Percentiles rank a stretch among this genome's conserved stretches.
phyloP scores from a whole-genome alignment of 2,888 invertebrate genomes.

The Temnothorax ravouxi region DNA sequence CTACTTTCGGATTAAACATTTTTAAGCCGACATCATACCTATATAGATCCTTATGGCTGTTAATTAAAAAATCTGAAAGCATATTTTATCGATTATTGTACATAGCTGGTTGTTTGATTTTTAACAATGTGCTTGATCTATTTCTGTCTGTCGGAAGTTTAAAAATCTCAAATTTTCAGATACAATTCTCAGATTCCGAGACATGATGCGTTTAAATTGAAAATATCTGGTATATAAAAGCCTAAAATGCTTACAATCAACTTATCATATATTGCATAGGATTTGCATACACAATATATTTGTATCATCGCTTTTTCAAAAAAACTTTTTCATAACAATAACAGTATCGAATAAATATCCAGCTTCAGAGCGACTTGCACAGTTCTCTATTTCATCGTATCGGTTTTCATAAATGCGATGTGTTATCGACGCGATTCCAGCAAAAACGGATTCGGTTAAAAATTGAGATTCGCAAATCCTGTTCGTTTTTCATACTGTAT shows the following conservation, averaged over 20 bases:
- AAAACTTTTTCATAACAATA: not conserved
- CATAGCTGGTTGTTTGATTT: not conserved
- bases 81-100: not conserved
- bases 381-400: not conserved
- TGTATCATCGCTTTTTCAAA: not conserved
- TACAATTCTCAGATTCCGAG: not conserved
- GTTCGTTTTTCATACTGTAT: not conserved
- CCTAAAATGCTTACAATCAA: not conserved
- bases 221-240: not conserved
- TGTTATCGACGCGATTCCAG: not conserved
- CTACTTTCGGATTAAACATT: not conserved
- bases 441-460: not conserved
- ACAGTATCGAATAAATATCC: not conserved
- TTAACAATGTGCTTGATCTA: not conserved
- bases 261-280: not conserved
- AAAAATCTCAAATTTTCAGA: not conserved
- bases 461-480: not conserved
- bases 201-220: not conserved
- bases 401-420: conserved; percentile 6
- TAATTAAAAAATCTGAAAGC: not conserved
- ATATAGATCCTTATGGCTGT: not conserved
- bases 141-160: not conserved
- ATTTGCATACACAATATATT: not conserved
- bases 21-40: not conserved
- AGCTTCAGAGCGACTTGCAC: not conserved